phyloP scores from a whole-genome alignment of 2,888 invertebrate genomes.

The Phorcus lineatus region DNA sequence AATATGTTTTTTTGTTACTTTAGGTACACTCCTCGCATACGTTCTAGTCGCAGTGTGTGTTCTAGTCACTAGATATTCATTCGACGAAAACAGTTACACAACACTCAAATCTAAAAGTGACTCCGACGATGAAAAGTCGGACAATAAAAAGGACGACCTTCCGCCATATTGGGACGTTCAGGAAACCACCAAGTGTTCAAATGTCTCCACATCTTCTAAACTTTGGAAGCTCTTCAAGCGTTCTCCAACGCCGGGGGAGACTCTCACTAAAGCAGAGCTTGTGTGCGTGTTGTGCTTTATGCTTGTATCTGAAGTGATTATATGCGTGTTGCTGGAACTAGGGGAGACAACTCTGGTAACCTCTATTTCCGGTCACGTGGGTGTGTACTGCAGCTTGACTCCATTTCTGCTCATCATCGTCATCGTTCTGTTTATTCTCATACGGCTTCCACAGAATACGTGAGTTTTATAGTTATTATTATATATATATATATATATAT shows the following conservation, averaged over 20 bases:
- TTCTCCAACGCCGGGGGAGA: neutral
- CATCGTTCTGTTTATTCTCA: neutral
- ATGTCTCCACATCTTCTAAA: neutral
- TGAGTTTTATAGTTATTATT: neutral
- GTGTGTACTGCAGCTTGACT: neutral
- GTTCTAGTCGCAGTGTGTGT: conserved; percentile 39
- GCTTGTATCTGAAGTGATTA: no score
- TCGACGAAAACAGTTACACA: neutral
- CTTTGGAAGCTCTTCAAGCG: neutral
- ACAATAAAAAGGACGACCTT: neutral
- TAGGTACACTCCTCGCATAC: conserved; percentile 43
- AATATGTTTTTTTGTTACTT: no score
- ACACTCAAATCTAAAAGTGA: neutral
- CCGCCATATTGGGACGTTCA: neutral
- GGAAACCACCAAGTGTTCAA: neutral
- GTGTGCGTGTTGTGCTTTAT: no score
- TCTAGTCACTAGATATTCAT: conserved; percentile 10
- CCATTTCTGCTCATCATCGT: neutral
- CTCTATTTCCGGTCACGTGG: neutral
- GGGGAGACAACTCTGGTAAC: no score
- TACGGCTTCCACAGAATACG: neutral
- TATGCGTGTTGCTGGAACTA: no score
- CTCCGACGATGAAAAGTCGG: neutral
- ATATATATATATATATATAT: no score
- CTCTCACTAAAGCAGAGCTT: neutral